Base-by-base conservation (phyloP, 1,140 invertebrate species). In the Agrypnia vestita region DNA sequence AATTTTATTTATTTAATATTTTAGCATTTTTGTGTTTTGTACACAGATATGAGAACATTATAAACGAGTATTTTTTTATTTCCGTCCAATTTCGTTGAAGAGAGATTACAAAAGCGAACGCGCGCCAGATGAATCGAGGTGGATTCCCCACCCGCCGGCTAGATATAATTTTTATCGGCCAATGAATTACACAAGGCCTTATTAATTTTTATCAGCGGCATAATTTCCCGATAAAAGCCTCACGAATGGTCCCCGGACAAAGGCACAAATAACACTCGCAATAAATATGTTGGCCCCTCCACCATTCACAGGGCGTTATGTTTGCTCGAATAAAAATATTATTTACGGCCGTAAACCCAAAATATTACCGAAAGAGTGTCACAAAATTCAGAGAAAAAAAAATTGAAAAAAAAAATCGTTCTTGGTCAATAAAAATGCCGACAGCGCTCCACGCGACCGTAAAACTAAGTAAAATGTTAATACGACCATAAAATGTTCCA, bases 401-500 rank as follows among this genome's bases (percentile, higher is more conserved):
- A 61, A 61, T 43, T 59, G 9, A 61, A 59, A 59, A n/a, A 53
- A 75, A 75, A 59, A 75, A 75, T 59, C 53, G 55, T 61, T 53
- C 44, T 59, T 75, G 13, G 43, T 47, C n/a, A 75, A 75, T 75
- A 75, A 75, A 75, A 75, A 44, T 35, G 19, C 55, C 74, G 74
- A 61, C 76, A 9, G 75, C 15, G 56, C 74, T 35, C 55, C 15
- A n/a, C 17, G 46, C 19, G 44, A 19, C 44, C 74, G 71, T 80
- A 80, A 80, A 80, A 80, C 61, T 67, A 76, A 67, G 71, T 72
- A 69, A 80, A 80, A 80, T 80, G 73, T 80, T 80, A 80, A 80
- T 80, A 80, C 62, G 79, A 49, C 47, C 53, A 77, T 76, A 71
- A 80, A 80, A 80, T 46, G 74, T 61, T 71, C 55, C 69, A 43